phyloP scores from a whole-genome alignment of 2,113 vertebrate genomes.

The Osmerus mordax region DNA sequence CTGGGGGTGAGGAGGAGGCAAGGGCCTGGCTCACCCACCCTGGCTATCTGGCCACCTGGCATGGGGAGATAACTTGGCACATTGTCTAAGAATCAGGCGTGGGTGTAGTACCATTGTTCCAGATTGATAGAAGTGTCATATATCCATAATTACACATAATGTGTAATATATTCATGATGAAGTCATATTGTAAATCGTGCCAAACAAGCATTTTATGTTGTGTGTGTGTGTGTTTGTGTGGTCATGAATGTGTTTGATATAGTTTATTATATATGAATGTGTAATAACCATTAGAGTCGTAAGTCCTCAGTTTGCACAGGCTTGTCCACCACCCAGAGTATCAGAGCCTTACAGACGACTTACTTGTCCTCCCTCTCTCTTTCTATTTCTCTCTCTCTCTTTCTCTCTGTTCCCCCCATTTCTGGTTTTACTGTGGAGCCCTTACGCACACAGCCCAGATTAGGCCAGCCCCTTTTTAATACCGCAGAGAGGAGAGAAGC shows the following conservation, averaged over 20 bases:
- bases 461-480: slow-evolving; percentile 78
- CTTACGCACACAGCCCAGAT: slow-evolving; percentile 82
- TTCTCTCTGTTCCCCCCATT: slow-evolving; percentile 28
- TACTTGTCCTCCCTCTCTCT: slow-evolving; percentile 12
- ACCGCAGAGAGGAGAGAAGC: slow-evolving; percentile 78
- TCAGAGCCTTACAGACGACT: slow-evolving; percentile 26
- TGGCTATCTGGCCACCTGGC: slow-evolving; percentile 32
- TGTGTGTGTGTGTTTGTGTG: not conserved
- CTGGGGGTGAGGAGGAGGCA: slow-evolving; percentile 12
- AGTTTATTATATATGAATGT: slow-evolving; percentile 31
- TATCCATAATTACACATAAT: not conserved
- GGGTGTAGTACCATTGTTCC: not conserved
- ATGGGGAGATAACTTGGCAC: slow-evolving; percentile 29
- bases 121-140: not conserved
- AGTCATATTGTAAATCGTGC: not conserved
- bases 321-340: slow-evolving; percentile 33
- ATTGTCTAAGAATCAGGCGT: slow-evolving; percentile 18
- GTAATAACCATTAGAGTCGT: slow-evolving; percentile 24
- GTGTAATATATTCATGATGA: slow-evolving; percentile 1
- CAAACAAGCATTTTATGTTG: slow-evolving; percentile 2
- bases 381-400: slow-evolving; percentile 12
- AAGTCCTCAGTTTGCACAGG: slow-evolving; percentile 29
- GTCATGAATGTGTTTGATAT: slow-evolving; percentile 22
- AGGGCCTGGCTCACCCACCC: slow-evolving; percentile 9
- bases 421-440: slow-evolving; percentile 74